Conservation (phyloP, 2,113 vertebrate genomes). For the Aleadryas rufinucha region DNA sequence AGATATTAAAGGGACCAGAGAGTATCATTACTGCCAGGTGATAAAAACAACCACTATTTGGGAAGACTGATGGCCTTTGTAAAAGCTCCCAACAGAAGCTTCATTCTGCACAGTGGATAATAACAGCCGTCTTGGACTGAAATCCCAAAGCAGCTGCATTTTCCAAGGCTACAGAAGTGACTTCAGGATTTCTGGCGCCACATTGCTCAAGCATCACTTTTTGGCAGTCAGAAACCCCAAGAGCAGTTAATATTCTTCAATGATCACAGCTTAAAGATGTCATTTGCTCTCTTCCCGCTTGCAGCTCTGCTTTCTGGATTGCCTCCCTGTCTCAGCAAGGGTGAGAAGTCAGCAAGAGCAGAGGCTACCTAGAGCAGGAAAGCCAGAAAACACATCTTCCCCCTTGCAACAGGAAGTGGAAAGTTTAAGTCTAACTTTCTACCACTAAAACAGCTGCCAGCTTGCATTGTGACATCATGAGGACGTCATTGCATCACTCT, state of each 20-base stretch:
- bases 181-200: conserved; percentile 40
- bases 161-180: conserved; percentile 50
- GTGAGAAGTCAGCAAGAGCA: not conserved
- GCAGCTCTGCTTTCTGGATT: not conserved
- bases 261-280: conserved; percentile 19
- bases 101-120: conserved; percentile 11
- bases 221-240: not conserved
- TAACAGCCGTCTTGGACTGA: not conserved
- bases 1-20: conserved; percentile 47
- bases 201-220: not conserved
- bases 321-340: not conserved
- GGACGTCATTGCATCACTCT: not conserved
- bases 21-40: conserved; percentile 2
- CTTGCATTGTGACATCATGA: not conserved
- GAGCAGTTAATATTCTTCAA: conserved; percentile 12
- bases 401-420: not conserved
- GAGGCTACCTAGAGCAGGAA: not conserved
- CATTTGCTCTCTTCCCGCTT: not conserved
- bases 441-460: not conserved
- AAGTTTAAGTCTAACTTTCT: not conserved
- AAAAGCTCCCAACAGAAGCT: not conserved
- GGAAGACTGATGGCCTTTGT: conserved; percentile 3
- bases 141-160: conserved; percentile 53
- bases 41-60: conserved; percentile 45
- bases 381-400: not conserved